phyloP scores from a whole-genome alignment of 2,888 invertebrate species.

The Tribolium freemani region DNA sequence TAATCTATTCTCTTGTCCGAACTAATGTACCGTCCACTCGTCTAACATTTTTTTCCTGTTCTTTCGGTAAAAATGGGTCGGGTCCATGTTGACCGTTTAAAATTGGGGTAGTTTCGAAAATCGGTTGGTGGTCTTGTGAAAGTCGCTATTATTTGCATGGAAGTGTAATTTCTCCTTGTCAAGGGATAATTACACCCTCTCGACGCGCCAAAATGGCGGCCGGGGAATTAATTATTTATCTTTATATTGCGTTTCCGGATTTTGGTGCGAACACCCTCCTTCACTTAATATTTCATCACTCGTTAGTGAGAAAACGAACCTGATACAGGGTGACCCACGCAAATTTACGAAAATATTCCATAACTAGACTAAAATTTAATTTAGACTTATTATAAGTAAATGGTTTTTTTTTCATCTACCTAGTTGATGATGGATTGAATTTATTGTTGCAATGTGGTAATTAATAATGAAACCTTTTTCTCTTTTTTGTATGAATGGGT shows the following conservation, averaged over 20 bases:
- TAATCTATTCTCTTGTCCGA: constrained; percentile 59
- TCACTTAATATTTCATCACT: constrained; percentile 31
- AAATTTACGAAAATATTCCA: no score
- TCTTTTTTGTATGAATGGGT: no score
- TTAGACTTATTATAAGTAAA: no score
- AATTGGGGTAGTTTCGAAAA: constrained; percentile 31
- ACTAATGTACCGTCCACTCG: constrained; percentile 54
- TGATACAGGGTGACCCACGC: not conserved
- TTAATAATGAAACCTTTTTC: no score
- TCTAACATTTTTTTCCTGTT: constrained; percentile 32
- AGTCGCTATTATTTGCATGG: constrained; percentile 27
- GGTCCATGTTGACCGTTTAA: constrained; percentile 35
- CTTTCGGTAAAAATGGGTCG: constrained; percentile 22
- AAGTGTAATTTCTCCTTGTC: constrained; percentile 25
- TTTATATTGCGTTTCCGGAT: constrained; percentile 55
- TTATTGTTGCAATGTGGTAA: no score
- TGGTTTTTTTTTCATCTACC: no score
- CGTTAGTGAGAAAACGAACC: constrained; percentile 15
- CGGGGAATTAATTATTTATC: constrained; percentile 62
- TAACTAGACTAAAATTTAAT: no score
- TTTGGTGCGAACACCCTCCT: not conserved
- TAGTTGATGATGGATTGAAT: no score
- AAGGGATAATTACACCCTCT: constrained; percentile 32
- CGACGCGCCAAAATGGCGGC: constrained; percentile 56
- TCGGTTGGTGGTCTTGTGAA: constrained; percentile 32